Percentiles rank a stretch among this genome's conserved stretches.
Evolutionary conservation across 2,113 vertebrate species (phyloP).

Genomic region (Isurus oxyrinchus): DNA sequence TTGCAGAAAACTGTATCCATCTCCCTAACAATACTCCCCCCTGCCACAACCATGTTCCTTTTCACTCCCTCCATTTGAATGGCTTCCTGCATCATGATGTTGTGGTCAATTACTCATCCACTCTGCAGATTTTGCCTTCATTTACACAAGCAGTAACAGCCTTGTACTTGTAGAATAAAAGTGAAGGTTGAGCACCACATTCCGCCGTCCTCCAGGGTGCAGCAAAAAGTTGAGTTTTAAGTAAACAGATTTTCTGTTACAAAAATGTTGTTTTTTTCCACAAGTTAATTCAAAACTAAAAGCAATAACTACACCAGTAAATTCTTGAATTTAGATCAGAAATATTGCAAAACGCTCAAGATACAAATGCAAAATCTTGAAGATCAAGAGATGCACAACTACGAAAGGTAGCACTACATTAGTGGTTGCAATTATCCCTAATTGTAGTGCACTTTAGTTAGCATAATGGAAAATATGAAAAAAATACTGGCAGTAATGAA

Average conservation of each 20-base stretch:
- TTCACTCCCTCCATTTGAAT: background rate
- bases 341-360: background rate
- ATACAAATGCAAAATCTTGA: background rate
- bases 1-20: background rate
- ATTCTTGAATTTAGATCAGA: background rate
- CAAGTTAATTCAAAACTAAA: background rate
- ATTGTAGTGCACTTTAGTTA: background rate
- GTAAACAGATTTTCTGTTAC: background rate
- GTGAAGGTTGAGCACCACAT: background rate
- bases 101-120: too few species aligned
- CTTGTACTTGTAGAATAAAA: background rate
- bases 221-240: background rate
- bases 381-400: background rate
- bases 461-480: background rate
- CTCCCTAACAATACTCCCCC: background rate
- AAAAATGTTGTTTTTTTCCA: background rate
- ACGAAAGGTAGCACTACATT: background rate
- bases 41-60: background rate
- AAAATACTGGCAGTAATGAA: constrained; percentile 6
- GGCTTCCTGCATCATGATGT: background rate
- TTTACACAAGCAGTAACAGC: too few species aligned
- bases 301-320: background rate
- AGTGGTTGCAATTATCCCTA: background rate
- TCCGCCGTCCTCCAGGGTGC: too few species aligned
- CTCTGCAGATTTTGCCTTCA: too few species aligned